Conservation (phyloP, 2,888 invertebrate species). For the Drosophila meridiana region DNA sequence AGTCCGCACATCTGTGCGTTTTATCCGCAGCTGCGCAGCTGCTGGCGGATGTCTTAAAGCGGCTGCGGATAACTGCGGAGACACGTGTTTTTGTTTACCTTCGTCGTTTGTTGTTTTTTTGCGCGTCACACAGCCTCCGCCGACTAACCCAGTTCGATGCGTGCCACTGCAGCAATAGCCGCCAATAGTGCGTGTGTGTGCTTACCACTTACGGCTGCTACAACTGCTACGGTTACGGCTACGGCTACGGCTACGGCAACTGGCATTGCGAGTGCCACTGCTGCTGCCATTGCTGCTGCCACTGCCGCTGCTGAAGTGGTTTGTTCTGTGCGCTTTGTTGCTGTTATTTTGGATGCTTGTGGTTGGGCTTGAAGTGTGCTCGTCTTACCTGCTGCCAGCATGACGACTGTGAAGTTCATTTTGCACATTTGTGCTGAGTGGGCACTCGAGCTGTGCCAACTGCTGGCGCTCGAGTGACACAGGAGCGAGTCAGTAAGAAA, state of each 20-base stretch:
- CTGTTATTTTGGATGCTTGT: constrained; percentile 71
- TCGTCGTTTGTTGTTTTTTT: constrained; percentile 66
- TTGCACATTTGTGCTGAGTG: constrained; percentile 75
- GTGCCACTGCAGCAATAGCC: constrained; percentile 50
- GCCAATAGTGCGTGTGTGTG: constrained; percentile 47
- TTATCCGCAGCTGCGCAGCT: constrained; percentile 63
- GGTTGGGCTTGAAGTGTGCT: constrained; percentile 64
- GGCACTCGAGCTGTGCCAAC: constrained; percentile 71
- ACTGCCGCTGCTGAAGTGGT: constrained; percentile 43
- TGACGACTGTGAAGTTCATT: constrained; percentile 63
- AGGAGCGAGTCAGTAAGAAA: constrained; percentile 26
- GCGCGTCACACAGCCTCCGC: constrained; percentile 42
- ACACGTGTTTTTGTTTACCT: constrained; percentile 79
- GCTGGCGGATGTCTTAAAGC: constrained; percentile 9
- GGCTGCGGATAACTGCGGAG: constrained; percentile 58
- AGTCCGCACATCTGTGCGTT: not conserved
- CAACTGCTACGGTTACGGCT: constrained; percentile 8
- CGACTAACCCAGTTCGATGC: constrained; percentile 67
- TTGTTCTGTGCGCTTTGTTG: constrained; percentile 50
- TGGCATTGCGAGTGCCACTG: constrained; percentile 12
- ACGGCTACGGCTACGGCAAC: constrained; percentile 9
- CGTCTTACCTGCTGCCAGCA: constrained; percentile 50
- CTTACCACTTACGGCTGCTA: constrained; percentile 25
- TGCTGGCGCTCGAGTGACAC: constrained; percentile 54
- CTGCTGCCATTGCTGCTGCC: not conserved